Evolutionary conservation across 2,797 vertebrate genomes (phyloP), one percentile per base, ranked within the genome.

Genomic region (Anguilla obscura): DNA sequence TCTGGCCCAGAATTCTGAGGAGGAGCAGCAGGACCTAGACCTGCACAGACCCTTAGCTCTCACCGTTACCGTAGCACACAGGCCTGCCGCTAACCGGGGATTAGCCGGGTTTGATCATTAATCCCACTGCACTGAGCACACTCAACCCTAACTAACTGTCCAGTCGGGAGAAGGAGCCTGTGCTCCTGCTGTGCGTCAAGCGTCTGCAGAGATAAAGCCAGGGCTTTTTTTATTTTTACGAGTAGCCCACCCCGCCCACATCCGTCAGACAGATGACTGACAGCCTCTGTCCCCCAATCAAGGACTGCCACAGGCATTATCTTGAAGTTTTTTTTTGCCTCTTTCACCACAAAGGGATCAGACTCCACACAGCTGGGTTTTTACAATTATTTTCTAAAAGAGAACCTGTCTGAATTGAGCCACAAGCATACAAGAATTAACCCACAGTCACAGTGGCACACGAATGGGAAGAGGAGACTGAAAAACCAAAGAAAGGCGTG

Each of bases 31-130:
- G 6, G 18, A 24, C 14, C 27, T 8, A 12, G 27, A 58, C 54
- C 60, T 56, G 54, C 54, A 56, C 54, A 56, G 54, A 56, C 54
- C 7, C 82, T 1, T 1, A 52, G 33, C 30, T 27, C 36, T 36
- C 40, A 52, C 58, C 36, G 8, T 85, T 24, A 76, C 45, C 60
- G 21, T 40, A 9, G 63, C 48, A 27, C 63, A n/a, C 18, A 58
- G 8, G 5, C 84, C 69, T 58, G 84, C 58, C 85, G 88, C n/a
- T n/a, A 50, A 76, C 21, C 36, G 5, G 87, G 27, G 76, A n/a
- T 69, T 18, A 86, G 36, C 89, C 2, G 14, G 14, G 16, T 14
- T 36, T 45, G 36, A 36, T 4, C 14, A 79, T 4, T 18, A 27
- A 1, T 33, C 12, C 71, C 3, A 2, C 76, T 40, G 2, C 76